Base-by-base conservation (phyloP, 2,888 invertebrate species). In the Odontocerum albicorne region DNA sequence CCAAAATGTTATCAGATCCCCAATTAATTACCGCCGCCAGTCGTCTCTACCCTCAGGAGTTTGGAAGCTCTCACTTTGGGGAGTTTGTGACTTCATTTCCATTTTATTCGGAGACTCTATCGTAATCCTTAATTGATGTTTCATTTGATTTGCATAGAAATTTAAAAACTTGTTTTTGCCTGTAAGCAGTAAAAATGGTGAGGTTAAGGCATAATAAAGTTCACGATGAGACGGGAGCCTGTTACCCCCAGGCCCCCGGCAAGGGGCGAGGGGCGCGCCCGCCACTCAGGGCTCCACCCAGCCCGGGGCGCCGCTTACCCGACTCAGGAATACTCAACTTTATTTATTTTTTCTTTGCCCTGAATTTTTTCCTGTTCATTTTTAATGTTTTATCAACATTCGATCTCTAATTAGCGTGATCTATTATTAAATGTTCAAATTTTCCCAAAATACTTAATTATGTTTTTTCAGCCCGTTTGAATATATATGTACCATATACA, bases 121-220 rank as follows among this genome's bases (percentile, higher is more conserved):
- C 57, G 32, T 57, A 57, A 57, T 53, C 53, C 57, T 45, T 57
- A 57, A 57, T 57, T 57, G 57, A 57, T 57, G 57, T 45, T 53
- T 53, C 53, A 45, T 40, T 53, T 54, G 57, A 57, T 57, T 57
- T 57, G 57, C 57, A 57, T 57, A 57, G 33, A 57, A 53, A 57
- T 57, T 53, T 57, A 57, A 57, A 57, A 57, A 57, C 44, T 57
- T 53, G 49, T 35, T 33, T 22, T 22, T 15, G 43, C 43, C 27
- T 40, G 20, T 40, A 27, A 31, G 43, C 43, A 13, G 31, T 43
- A 27, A 43, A 31, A 43, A 43, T 27, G 22, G n/a, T 12, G 15
- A 49, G 39, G 49, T 39, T 32, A 42, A 15, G 43, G 57, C 16
- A 49, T 38, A 47, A 53, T 44, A 49, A 49, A 40, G 7, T 32